These are phyloP conservation scores for Dryobates pubescens DNA, from an alignment of 2,797 vertebrate species.

Conservation along the genomic window DNA sequence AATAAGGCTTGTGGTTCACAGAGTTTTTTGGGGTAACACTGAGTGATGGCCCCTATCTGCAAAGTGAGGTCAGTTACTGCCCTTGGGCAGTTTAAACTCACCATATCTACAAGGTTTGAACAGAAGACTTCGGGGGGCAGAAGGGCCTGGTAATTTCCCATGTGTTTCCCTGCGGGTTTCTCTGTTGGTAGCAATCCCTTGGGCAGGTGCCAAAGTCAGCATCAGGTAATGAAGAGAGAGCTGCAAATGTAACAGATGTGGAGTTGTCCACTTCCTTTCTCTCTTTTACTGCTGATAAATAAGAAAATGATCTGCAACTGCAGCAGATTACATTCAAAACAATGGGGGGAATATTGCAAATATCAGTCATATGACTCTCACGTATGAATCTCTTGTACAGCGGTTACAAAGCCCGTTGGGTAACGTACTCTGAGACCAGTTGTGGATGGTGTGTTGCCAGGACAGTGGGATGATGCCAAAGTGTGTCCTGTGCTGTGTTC, in stretches of 20 bases:
- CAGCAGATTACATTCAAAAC: background rate
- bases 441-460: background rate
- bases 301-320: background rate
- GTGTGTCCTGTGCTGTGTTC: background rate
- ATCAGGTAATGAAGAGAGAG: background rate
- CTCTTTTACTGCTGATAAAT: background rate
- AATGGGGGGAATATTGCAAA: background rate
- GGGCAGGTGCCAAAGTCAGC: background rate
- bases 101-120: background rate
- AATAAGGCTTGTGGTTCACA: background rate
- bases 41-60: rapidly evolving
- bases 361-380: background rate
- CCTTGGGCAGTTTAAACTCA: background rate
- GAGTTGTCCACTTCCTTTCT: background rate
- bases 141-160: background rate
- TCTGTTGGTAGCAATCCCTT: background rate
- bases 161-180: background rate
- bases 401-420: background rate
- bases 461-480: background rate
- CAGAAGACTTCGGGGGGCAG: background rate
- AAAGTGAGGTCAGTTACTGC: background rate
- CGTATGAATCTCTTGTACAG: background rate
- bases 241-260: background rate
- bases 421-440: background rate
- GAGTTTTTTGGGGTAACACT: background rate